Evolutionary conservation across 2,888 invertebrate species (phyloP), one percentile per base, ranked within the genome.

Genomic region (Xestia xanthographa): DNA sequence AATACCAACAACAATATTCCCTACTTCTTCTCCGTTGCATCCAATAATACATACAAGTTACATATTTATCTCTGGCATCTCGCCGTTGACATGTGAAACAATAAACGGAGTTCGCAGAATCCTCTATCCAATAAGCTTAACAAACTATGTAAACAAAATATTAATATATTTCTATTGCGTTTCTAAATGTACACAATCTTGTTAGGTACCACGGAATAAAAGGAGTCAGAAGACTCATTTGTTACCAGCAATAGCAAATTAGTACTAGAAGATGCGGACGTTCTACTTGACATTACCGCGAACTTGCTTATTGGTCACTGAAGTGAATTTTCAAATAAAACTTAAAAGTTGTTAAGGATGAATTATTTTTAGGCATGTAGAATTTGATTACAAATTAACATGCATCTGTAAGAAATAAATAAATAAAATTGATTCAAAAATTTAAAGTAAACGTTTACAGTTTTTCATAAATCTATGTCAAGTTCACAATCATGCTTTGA

Each of bases 121-220:
- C 11, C 58, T 63, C 12, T 34, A 65, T 65, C 60, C 45, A 83
- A 83, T 71, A 74, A 53, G 22, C 70, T 74, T 38, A 17, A 79
- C 45, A 67, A 78, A 70, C 58, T 79, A 79, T 79, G 67, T 65
- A 60, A 68, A 71, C 65, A 83, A 83, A 73, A 79, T 62, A 69
- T 79, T 78, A 72, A 65, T 71, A 66, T 62, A 82, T 79, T 73
- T 74, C 66, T 73, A 29, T 65, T 65, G 20, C 56, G 26, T 48
- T 68, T 72, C 34, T 45, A 45, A 70, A 70, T 70, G 56, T 66
- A 72, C 50, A 48, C 43, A 69, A 65, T 82, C 22, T 67, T 73
- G 22, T 60, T 41, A 41, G 5, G 3, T n/a, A 34, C 26, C 62
- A 56, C n/a, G 20, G 43, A 53, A 20, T 56, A 66, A 45, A 1